phyloP scores from a whole-genome alignment of 1,140 invertebrate species.

The Aphaenogaster ashmeadi region DNA sequence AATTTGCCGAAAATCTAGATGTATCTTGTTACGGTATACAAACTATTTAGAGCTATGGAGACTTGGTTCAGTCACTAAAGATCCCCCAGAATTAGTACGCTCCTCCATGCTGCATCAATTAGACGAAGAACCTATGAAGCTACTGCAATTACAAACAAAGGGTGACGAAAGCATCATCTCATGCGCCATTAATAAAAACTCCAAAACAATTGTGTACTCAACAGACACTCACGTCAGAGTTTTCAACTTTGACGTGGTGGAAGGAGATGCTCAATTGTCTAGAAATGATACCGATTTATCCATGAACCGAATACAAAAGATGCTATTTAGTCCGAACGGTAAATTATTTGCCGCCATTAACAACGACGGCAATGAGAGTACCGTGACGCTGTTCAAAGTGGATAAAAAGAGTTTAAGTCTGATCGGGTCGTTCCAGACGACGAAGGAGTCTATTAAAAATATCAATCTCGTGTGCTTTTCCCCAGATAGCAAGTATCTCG shows the following conservation, averaged over 20 bases:
- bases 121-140: conserved; percentile 89
- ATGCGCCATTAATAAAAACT: conserved; percentile 90
- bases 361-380: conserved; percentile 71
- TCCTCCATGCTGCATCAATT: conserved; percentile 80
- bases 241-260: conserved; percentile 89
- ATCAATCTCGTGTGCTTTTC: conserved; percentile 86
- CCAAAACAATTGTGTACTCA: conserved; percentile 91
- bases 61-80: conserved; percentile 86
- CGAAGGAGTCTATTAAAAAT: conserved; percentile 77
- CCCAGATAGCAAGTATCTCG: conserved; percentile 88
- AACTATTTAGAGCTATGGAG: conserved; percentile 90
- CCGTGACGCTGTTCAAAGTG: conserved; percentile 80
- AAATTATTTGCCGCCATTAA: conserved; percentile 82
- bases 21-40: conserved; percentile 91
- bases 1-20: conserved; percentile 88
- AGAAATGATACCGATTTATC: conserved; percentile 79
- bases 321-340: conserved; percentile 84
- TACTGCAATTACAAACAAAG: conserved; percentile 90
- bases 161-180: conserved; percentile 89
- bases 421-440: conserved; percentile 78
- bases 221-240: conserved; percentile 90
- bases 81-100: conserved; percentile 76
- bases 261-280: conserved; percentile 79
- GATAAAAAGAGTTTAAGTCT: conserved; percentile 78
- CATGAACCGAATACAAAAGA: conserved; percentile 81